Conservation (phyloP, 2,797 vertebrate species). For the Scleropages formosus region DNA sequence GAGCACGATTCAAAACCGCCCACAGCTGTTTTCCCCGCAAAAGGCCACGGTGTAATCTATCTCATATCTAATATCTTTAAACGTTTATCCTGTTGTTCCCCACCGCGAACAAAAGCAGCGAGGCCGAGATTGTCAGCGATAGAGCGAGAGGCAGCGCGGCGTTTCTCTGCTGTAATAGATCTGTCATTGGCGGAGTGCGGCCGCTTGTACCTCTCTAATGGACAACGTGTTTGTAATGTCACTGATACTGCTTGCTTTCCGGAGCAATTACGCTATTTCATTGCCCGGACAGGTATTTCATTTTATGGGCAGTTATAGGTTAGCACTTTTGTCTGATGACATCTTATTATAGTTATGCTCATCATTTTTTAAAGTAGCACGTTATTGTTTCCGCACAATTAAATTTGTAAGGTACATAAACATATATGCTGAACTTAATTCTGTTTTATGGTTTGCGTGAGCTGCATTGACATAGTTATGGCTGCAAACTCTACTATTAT, state of each 20-base stretch:
- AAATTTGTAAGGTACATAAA: background rate
- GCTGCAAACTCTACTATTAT: no score
- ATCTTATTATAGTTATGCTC: no score
- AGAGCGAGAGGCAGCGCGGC: background rate
- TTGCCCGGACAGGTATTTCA: slow-evolving; percentile 8
- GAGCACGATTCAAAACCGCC: background rate
- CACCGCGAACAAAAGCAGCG: slow-evolving; percentile 5
- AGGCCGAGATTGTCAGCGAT: background rate
- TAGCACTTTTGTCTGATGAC: background rate
- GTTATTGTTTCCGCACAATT: slow-evolving; percentile 1
- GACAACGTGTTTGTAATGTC: background rate
- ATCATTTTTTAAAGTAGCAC: background rate
- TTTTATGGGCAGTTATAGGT: background rate
- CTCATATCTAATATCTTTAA: background rate
- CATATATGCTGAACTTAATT: background rate
- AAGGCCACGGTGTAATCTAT: background rate
- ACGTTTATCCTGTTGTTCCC: background rate
- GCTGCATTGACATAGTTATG: no score
- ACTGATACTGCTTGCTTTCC: background rate
- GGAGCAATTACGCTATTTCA: background rate
- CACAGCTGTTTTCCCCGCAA: background rate
- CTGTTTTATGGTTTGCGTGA: background rate
- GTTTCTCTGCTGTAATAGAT: background rate
- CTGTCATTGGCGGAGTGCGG: background rate
- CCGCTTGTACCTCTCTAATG: background rate